Evolutionary conservation across 2,113 vertebrate species (phyloP).

Genomic region (Globicephala melas): DNA sequence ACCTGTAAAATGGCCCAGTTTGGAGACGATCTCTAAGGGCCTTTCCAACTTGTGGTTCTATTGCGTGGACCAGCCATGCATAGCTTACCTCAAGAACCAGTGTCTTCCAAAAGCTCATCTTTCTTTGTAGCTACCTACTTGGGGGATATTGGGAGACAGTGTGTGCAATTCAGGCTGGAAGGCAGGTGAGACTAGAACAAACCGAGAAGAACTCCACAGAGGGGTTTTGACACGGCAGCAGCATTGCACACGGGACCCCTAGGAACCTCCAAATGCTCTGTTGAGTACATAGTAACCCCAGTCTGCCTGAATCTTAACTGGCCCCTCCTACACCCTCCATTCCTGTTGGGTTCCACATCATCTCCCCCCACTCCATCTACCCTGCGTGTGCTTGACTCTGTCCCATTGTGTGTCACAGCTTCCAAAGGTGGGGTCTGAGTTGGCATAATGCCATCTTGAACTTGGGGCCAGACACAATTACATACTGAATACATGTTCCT

Average conservation of each 20-base stretch:
- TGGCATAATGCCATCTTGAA: neutral
- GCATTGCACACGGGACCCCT: fast-evolving
- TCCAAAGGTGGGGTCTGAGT: neutral
- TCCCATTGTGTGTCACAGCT: neutral
- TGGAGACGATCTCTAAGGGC: neutral
- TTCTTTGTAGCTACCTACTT: neutral
- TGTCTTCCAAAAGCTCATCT: neutral
- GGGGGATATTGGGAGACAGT: neutral
- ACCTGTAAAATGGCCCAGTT: neutral
- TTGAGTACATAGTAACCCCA: neutral
- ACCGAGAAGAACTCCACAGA: neutral
- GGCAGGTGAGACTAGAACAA: neutral
- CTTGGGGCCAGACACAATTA: neutral
- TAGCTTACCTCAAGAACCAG: neutral
- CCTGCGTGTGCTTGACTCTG: neutral
- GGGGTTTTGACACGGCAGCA: neutral
- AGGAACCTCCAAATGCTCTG: neutral
- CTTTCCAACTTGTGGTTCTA: neutral
- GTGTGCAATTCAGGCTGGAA: neutral
- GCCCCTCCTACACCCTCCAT: neutral
- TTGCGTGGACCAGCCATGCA: neutral
- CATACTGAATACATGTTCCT: neutral
- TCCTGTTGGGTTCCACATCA: neutral
- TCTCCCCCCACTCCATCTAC: neutral
- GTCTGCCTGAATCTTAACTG: neutral